Evolutionary conservation across 2,113 vertebrate species (phyloP).

Genomic region (Eretmochelys imbricata): DNA sequence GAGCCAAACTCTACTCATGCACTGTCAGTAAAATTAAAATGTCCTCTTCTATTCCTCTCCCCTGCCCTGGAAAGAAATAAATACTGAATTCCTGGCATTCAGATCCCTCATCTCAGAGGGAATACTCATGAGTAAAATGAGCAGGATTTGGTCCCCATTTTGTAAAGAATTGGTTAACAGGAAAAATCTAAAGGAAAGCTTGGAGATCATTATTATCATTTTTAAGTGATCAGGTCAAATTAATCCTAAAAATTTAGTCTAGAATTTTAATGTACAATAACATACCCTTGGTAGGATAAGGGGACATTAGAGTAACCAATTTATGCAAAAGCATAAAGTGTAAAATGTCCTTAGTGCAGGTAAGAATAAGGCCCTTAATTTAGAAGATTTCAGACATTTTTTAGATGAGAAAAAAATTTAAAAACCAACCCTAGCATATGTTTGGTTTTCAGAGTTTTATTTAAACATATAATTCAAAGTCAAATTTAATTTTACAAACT

Average conservation of each 20-base stretch:
- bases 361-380: constrained; percentile 14
- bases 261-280: constrained; percentile 21
- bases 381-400: neutral
- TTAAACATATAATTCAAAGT: constrained; percentile 1
- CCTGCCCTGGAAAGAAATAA: neutral
- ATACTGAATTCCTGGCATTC: neutral
- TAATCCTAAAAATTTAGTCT: neutral
- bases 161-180: neutral
- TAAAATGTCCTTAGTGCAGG: neutral
- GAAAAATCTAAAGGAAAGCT: neutral
- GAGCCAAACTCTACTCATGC: neutral
- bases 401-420: neutral
- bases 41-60: neutral
- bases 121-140: constrained; percentile 21
- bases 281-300: neutral
- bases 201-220: neutral
- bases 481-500: neutral
- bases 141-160: neutral
- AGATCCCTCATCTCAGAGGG: neutral
- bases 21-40: constrained; percentile 26
- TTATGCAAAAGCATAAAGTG: neutral
- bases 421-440: neutral
- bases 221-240: constrained; percentile 27
- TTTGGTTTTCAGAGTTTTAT: neutral
- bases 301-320: constrained; percentile 10